Base-by-base conservation (phyloP, 2,888 invertebrate genomes). In the Drosophila picticornis region DNA sequence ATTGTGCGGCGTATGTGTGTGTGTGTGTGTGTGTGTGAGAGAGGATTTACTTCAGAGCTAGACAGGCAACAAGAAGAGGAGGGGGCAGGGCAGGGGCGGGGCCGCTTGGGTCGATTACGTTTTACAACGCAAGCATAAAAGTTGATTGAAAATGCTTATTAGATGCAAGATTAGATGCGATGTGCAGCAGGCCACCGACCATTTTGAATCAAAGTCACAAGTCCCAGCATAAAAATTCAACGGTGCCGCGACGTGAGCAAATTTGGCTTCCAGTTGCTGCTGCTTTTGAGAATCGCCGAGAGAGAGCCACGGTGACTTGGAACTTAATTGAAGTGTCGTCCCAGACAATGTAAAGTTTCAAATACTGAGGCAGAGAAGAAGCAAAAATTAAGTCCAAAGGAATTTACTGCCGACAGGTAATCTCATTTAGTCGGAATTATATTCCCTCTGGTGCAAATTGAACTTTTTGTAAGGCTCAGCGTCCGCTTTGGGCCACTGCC, bases 61-160 rank as follows among this genome's bases (percentile, higher is more conserved):
- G 62, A 60, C 69, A 58, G 53, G 51, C n/a, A 38, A 34, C 27
- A 13, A 9, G 31, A 16, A n/a, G 16, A 38, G 25, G 19, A 46
- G 43, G 48, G 48, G 63, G 56, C 10, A 53, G 36, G 57, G 53
- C 25, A 48, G 34, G 40, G 38, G 66, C 50, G 76, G 69, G 36
- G 76, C 66, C 61, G 77, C 85, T 77, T 57, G 77, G 83, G 88
- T 84, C 88, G 90, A 90, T 88, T 91, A 85, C 80, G 81, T 82
- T 92, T 92, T 92, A 90, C 84, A 90, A 76, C 88, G 77, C 72
- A 74, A 84, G 76, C 91, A 92, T 91, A 91, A 91, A 91, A 91
- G 91, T 91, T 92, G 92, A 91, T 91, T 91, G 91, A 92, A 91
- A 91, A 92, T 92, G 92, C 92, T 91, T 91, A 92, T 92, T 92